phyloP scores from a whole-genome alignment of 2,113 vertebrate species.

The Eleginops maclovinus region DNA sequence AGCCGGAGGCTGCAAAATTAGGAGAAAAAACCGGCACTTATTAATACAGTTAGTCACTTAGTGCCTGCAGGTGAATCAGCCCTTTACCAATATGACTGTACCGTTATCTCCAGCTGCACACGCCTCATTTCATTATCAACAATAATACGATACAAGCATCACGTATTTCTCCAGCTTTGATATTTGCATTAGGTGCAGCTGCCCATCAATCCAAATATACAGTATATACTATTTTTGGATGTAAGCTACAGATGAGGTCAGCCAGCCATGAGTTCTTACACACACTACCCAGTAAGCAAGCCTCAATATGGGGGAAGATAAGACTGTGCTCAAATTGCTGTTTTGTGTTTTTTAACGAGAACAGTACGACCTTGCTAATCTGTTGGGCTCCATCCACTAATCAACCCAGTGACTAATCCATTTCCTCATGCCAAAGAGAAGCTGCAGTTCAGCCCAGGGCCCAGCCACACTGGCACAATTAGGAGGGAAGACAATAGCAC shows the following conservation, averaged over 20 bases:
- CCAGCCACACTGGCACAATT: slow-evolving; percentile 45
- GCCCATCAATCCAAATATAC: slow-evolving; percentile 39
- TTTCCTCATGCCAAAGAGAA: slow-evolving; percentile 61
- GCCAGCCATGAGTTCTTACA: slow-evolving; percentile 50
- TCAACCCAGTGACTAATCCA: slow-evolving; percentile 77
- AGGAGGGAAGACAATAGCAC: slow-evolving; percentile 55
- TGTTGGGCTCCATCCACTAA: slow-evolving; percentile 68
- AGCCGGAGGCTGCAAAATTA: slow-evolving; percentile 60
- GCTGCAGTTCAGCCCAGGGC: slow-evolving; percentile 52
- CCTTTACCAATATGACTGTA: slow-evolving; percentile 24
- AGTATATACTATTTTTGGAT: slow-evolving; percentile 62
- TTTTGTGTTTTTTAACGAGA: slow-evolving; percentile 72
- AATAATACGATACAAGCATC: slow-evolving; percentile 16
- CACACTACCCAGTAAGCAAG: slow-evolving; percentile 41
- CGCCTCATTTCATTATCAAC: slow-evolving; percentile 41
- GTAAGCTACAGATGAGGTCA: slow-evolving; percentile 62
- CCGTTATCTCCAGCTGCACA: slow-evolving; percentile 49
- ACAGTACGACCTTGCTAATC: slow-evolving; percentile 73
- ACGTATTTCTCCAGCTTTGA: slow-evolving; percentile 36
- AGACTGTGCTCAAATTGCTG: slow-evolving; percentile 63
- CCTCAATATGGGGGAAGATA: slow-evolving; percentile 57
- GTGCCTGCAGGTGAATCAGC: slow-evolving; percentile 71
- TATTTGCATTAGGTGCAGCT: slow-evolving; percentile 45
- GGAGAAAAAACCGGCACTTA: slow-evolving; percentile 63
- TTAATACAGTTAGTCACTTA: slow-evolving; percentile 67